These are phyloP conservation scores for Coturnix japonica DNA, from an alignment of 2,113 vertebrate genomes.

Conservation along the genomic window DNA sequence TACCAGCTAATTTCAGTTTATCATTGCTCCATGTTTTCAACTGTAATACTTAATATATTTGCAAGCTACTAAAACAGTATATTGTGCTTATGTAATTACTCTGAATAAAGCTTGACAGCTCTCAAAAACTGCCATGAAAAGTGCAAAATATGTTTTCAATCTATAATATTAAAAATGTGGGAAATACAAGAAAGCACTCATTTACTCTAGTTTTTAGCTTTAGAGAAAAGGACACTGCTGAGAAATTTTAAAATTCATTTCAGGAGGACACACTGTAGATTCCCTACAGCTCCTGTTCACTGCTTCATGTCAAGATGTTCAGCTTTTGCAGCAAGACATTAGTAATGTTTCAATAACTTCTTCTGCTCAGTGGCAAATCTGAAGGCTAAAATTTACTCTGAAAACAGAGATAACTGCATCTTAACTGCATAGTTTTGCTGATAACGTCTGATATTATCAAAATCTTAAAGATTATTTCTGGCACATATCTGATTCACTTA, in stretches of 20 bases:
- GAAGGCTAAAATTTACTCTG: neutral
- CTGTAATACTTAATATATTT: neutral
- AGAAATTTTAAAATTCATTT: neutral
- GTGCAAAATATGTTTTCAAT: neutral
- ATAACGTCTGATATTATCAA: neutral
- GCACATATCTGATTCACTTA: neutral
- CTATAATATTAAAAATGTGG: neutral
- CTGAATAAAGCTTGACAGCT: constrained; percentile 56
- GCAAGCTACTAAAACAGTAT: neutral
- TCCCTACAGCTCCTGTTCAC: neutral
- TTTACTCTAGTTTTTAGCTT: neutral
- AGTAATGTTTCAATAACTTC: neutral
- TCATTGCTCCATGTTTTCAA: neutral
- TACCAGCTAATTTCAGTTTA: neutral
- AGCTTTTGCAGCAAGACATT: neutral
- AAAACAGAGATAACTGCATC: neutral
- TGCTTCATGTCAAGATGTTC: neutral
- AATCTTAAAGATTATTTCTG: neutral
- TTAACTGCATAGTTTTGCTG: neutral
- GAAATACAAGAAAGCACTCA: neutral
- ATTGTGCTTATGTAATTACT: constrained; percentile 22
- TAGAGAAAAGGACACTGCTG: neutral
- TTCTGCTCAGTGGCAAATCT: neutral
- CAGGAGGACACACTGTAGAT: neutral
- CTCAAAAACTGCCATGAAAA: neutral